A percentile compares a stretch with the other conserved stretches of the same genome.
Conservation (phyloP, 2,113 vertebrate species). For the Micromys minutus region DNA sequence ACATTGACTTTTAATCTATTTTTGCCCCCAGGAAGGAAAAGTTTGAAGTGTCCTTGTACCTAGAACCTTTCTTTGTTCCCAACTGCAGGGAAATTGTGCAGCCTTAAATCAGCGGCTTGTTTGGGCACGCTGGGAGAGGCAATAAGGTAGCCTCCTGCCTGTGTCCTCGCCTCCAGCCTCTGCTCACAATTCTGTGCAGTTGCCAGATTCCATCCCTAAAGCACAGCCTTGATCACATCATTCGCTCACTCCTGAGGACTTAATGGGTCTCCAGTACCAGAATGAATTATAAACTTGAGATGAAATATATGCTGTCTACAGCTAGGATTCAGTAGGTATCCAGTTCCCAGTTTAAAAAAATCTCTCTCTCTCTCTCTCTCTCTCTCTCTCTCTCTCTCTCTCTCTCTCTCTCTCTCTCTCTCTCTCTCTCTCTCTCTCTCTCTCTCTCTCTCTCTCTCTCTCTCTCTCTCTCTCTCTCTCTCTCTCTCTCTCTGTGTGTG, state of each 20-base stretch:
- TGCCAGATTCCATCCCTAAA: slow-evolving; percentile 47
- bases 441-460: not conserved
- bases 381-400: not conserved
- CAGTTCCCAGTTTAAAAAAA: not conserved
- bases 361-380: not conserved
- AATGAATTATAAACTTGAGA: not conserved
- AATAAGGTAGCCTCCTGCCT: not conserved
- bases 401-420: no score
- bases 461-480: not conserved
- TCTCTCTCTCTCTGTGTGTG: not conserved
- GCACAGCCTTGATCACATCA: rapidly evolving
- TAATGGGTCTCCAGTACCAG: not conserved
- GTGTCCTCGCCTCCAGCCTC: slow-evolving; percentile 38
- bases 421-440: not conserved
- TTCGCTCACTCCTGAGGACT: not conserved
- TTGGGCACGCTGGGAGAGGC: not conserved
- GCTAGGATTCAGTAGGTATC: not conserved
- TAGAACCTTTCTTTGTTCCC: not conserved
- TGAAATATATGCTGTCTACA: not conserved
- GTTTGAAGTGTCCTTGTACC: not conserved
- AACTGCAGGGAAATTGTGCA: rapidly evolving
- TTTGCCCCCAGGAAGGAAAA: not conserved
- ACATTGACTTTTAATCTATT: not conserved
- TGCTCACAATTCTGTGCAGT: not conserved
- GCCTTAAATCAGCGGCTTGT: slow-evolving; percentile 55